Evolutionary conservation across 1,140 invertebrate species (phyloP).

Genomic region (Homarus americanus): DNA sequence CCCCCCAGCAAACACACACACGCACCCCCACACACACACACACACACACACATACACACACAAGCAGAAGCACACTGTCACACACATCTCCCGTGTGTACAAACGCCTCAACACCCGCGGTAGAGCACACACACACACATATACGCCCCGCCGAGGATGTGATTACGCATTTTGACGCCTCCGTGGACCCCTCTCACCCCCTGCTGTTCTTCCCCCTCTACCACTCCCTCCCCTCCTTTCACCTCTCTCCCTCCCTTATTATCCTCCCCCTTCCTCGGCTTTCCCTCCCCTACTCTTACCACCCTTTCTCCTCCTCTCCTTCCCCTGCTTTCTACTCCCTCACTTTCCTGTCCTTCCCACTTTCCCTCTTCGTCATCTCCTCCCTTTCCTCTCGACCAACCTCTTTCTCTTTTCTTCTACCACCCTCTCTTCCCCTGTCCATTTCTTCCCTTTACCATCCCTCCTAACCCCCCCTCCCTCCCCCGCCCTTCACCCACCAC

Average conservation of each 20-base stretch:
- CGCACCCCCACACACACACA: no score
- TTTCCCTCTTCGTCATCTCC: neutral
- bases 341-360: neutral
- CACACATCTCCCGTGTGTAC: conserved; percentile 8
- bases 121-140: conserved; percentile 2
- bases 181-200: conserved; percentile 21
- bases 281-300: neutral
- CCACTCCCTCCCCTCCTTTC: neutral
- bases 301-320: neutral
- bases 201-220: neutral
- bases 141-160: conserved; percentile 55
- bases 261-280: neutral
- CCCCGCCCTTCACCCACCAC: no score
- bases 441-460: neutral
- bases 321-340: neutral
- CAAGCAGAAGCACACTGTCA: conserved; percentile 28
- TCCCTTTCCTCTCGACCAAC: neutral
- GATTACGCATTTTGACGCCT: conserved; percentile 66
- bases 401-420: neutral
- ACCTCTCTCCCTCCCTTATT: neutral
- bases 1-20: no score
- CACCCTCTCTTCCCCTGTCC: neutral
- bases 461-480: no score
- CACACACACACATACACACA: conserved; percentile 48
- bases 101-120: neutral